Percentiles rank a stretch among this genome's conserved stretches.
These are phyloP conservation scores for Acrossocheilus fasciatus DNA, from an alignment of 2,797 vertebrate species.

Conservation along the genomic window DNA sequence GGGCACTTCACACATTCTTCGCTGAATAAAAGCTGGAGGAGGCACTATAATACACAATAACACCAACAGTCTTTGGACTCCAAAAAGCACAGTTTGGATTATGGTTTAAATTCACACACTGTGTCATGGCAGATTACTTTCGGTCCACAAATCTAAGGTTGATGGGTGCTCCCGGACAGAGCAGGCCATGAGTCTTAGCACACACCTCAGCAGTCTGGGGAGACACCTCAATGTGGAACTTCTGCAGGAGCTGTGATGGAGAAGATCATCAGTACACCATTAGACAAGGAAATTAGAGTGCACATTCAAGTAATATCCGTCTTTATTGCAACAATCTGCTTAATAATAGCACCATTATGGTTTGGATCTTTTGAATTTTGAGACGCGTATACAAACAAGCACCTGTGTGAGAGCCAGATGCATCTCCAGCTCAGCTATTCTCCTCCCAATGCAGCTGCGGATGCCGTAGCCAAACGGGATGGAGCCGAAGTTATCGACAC, in stretches of 20 bases:
- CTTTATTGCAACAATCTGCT: background rate
- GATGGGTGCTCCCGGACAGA: slow-evolving; percentile 83
- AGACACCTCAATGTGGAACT: slow-evolving; percentile 82
- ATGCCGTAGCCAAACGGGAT: slow-evolving; percentile 93
- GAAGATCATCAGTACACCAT: slow-evolving; percentile 4
- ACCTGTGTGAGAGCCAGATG: slow-evolving; percentile 89
- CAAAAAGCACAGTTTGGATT: slow-evolving; percentile 4
- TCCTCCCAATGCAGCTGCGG: slow-evolving; percentile 89
- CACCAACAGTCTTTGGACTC: slow-evolving; percentile 6
- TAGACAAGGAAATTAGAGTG: slow-evolving; percentile 16
- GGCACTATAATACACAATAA: background rate
- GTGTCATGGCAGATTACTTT: slow-evolving; percentile 57
- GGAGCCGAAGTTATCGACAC: slow-evolving; percentile 92
- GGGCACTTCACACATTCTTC: background rate
- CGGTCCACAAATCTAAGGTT: slow-evolving; percentile 84
- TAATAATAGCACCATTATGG: background rate
- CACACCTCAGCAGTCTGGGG: slow-evolving; percentile 76
- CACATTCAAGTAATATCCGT: background rate
- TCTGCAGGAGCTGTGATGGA: slow-evolving; percentile 85
- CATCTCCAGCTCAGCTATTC: slow-evolving; percentile 91
- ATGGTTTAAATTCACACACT: slow-evolving; percentile 8
- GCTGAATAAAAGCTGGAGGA: background rate
- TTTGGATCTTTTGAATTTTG: slow-evolving; percentile 24
- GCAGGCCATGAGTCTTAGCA: slow-evolving; percentile 89
- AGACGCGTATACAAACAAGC: slow-evolving; percentile 17